A percentile compares a stretch with the other conserved stretches of the same genome.
Conservation (phyloP, 2,113 vertebrate genomes). For the Okapia johnstoni region DNA sequence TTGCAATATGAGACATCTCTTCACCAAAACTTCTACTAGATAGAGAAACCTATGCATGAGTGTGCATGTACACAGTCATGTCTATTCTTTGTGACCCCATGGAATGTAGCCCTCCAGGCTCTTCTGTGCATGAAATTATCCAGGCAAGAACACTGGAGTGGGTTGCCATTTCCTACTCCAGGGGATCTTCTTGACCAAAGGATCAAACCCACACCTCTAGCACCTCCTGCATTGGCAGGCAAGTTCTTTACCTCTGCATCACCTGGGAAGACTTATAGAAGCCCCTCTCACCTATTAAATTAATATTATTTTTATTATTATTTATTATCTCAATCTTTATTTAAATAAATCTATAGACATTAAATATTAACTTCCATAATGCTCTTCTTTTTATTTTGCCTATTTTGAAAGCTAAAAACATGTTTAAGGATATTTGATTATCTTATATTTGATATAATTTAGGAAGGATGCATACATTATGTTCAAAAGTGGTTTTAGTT, state of each 20-base stretch:
- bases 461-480: background rate
- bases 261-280: background rate
- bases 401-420: background rate
- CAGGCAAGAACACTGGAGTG: background rate
- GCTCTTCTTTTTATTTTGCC: background rate
- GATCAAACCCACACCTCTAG: background rate
- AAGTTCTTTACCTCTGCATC: background rate
- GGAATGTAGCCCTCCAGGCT: background rate
- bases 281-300: background rate
- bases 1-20: background rate
- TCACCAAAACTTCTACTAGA: background rate
- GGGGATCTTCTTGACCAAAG: background rate
- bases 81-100: background rate
- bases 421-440: background rate
- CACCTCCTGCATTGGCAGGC: background rate
- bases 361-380: background rate
- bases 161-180: background rate
- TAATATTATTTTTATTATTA: background rate
- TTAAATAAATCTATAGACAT: background rate
- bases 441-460: background rate
- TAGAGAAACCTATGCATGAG: background rate
- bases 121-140: background rate
- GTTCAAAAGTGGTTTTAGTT: background rate
- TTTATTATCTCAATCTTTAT: background rate
- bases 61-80: background rate